Evolutionary conservation across 2,888 invertebrate genomes (phyloP), one percentile per base, ranked within the genome.

Genomic region (Tricholauxania praeusta): DNA sequence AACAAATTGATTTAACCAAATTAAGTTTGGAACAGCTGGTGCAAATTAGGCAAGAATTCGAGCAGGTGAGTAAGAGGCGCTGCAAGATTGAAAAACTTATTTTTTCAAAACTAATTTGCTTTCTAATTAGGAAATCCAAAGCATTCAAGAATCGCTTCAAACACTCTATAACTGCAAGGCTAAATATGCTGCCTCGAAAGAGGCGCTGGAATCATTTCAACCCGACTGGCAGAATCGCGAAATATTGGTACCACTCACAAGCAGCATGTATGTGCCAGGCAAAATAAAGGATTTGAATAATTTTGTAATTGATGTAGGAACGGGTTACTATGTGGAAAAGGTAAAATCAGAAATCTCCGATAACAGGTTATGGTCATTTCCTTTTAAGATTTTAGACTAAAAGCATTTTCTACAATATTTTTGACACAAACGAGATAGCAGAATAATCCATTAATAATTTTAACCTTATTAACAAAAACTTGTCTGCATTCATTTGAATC

Each of bases 201-300:
- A 95, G 82, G 93, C 93, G 81, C 90, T 96, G 66, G 94, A 94
- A 75, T 93, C 94, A 88, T 90, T 97, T 72, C 93, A 91, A 60
- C 91, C 93, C 0, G 91, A 92, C 28, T 91, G 92, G 76, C 91
- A 94, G 83, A 94, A 95, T 81, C 95, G 94, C 83, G 92, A 93
- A 72, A 93, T 98, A 78, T 89, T 99, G 22, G 97, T 99, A 17
- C 99, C 99, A 1, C 89, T 99, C 15, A 98, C 98, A 15, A 95
- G 96, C 81, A 98, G 98, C 81, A 97, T 99, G 94, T 99, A 98
- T 89, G 97, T 99, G 57, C 95, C 96, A 55, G 99, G 98, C 3
- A 92, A 92, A 80, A 89, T 99, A 73, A 90, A 92, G 75, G 94
- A 98, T 84, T 91, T 94, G 49, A 91, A 95, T 70, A 93, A 93